A percentile compares a stretch with the other conserved stretches of the same genome.
phyloP scores from a whole-genome alignment of 2,888 invertebrate species.

The Limnephilus lunatus region DNA sequence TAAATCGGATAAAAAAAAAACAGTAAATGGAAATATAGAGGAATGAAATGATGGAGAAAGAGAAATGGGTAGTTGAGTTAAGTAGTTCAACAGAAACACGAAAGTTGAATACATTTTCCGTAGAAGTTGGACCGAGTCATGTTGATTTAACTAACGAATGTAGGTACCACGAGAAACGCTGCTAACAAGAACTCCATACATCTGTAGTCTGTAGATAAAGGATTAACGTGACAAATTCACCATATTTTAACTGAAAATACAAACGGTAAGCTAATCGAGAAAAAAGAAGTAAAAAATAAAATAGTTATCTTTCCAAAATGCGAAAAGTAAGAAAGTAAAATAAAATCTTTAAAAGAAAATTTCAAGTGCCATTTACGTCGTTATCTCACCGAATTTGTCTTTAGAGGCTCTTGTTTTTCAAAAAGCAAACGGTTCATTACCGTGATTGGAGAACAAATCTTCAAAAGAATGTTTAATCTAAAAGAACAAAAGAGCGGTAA shows the following conservation, averaged over 20 bases:
- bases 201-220: constrained; percentile 7
- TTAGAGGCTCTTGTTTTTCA: not conserved
- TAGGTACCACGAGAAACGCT: not conserved
- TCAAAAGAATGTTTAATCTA: not conserved
- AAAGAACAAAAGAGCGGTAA: not conserved
- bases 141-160: constrained; percentile 51
- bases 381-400: not conserved
- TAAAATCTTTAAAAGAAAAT: not conserved
- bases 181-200: constrained; percentile 5
- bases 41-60: not conserved
- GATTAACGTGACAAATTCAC: constrained; percentile 31
- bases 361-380: not conserved
- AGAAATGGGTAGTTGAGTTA: not conserved
- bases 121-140: constrained; percentile 15
- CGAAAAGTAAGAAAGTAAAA: not conserved
- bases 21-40: not conserved
- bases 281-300: not conserved
- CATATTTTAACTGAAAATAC: constrained; percentile 19
- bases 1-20: not conserved
- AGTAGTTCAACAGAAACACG: constrained; percentile 6
- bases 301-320: not conserved
- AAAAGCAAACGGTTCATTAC: not conserved
- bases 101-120: constrained; percentile 39
- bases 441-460: not conserved
- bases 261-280: not conserved